Evolutionary conservation across 2,888 invertebrate species (phyloP).

Genomic region (Coremacera marginata): DNA sequence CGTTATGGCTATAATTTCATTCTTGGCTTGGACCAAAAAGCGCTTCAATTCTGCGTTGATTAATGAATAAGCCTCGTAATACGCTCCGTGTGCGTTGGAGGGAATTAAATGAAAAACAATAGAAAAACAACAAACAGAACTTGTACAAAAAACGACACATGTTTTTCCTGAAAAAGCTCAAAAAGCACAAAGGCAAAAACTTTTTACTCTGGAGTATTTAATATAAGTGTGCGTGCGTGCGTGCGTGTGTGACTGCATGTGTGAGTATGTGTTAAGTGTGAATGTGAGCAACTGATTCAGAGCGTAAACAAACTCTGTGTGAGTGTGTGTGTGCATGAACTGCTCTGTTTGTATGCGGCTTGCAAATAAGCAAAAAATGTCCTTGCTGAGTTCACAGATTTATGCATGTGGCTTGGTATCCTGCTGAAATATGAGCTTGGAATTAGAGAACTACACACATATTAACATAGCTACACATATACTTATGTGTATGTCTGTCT

Average conservation of each 20-base stretch:
- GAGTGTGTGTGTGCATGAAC: neutral
- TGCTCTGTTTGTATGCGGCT: too few relatives aligned
- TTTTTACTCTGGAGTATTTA: too few relatives aligned
- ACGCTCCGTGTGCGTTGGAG: too few relatives aligned
- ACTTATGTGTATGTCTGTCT: too few relatives aligned
- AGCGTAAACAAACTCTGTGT: conserved; percentile 13
- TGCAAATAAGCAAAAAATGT: neutral
- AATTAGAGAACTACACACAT: neutral
- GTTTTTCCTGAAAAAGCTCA: too few relatives aligned
- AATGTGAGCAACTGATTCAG: conserved; percentile 6
- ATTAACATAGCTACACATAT: too few relatives aligned
- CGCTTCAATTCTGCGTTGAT: neutral
- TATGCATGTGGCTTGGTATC: conserved; percentile 21
- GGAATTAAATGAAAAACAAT: too few relatives aligned
- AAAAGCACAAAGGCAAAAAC: too few relatives aligned
- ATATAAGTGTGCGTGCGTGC: too few relatives aligned
- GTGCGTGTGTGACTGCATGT: neutral
- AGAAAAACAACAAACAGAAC: too few relatives aligned
- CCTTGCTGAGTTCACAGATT: conserved; percentile 18
- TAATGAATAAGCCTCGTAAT: too few relatives aligned
- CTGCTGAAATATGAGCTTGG: conserved; percentile 14
- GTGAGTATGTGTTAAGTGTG: neutral
- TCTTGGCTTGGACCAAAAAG: neutral
- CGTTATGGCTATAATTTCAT: neutral
- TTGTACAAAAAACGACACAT: too few relatives aligned